These are phyloP conservation scores for Scaptomyza cyrtandrae DNA, from an alignment of 2,888 invertebrate species.

Conservation along the genomic window DNA sequence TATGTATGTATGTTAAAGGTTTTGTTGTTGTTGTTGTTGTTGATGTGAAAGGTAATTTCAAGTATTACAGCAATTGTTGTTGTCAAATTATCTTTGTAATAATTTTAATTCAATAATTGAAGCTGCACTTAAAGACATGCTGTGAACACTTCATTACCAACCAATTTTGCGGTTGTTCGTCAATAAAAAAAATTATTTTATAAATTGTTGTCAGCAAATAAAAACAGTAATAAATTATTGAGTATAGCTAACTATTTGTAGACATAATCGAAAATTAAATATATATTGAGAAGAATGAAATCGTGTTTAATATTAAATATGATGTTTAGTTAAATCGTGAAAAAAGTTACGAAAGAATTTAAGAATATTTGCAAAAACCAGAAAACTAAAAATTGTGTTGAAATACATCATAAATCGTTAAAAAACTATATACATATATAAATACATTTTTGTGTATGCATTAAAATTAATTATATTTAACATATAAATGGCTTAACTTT, in stretches of 20 bases:
- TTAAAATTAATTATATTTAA: neutral
- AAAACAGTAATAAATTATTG: neutral
- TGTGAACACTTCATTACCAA: neutral
- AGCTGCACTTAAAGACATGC: neutral
- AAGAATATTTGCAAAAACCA: too few relatives aligned
- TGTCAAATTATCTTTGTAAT: slow-evolving; percentile 5
- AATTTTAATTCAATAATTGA: slow-evolving; percentile 2
- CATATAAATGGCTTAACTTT: neutral
- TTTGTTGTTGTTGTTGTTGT: neutral
- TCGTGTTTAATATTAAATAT: too few relatives aligned
- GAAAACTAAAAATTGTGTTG: neutral
- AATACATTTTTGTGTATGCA: too few relatives aligned
- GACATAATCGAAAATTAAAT: neutral
- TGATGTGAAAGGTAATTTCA: slow-evolving; percentile 8
- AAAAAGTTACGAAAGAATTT: neutral
- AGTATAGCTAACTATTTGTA: neutral
- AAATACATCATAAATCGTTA: neutral
- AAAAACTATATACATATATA: neutral
- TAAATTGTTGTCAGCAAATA: slow-evolving; percentile 1
- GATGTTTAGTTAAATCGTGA: neutral
- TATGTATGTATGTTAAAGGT: slow-evolving; percentile 1
- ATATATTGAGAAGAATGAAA: too few relatives aligned
- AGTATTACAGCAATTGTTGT: neutral
- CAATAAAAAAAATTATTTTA: slow-evolving; percentile 1
- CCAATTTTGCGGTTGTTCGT: neutral